Evolutionary conservation across 2,797 vertebrate species (phyloP), one percentile per base, ranked within the genome.

Genomic region (Neoniphon sammara): DNA sequence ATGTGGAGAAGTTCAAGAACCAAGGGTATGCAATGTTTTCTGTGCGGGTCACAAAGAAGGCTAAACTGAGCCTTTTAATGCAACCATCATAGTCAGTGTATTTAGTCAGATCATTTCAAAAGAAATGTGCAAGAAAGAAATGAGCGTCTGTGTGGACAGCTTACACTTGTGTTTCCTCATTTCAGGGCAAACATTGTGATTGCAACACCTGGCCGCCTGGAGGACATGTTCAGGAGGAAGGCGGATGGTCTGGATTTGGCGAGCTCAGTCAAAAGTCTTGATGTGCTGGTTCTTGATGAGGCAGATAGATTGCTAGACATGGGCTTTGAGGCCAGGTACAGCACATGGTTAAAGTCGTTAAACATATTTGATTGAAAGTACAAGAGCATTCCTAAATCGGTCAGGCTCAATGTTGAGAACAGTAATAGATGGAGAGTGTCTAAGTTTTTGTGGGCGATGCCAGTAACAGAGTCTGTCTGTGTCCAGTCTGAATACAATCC

Each of bases 271-370:
- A 95, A 93, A 84, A 91, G 95, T 62, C 94, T 99, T 3, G 98
- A 99, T 0, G 95, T 99, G 10, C 91, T 99, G 80, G 96, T 99
- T 18, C 86, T 99, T n/a, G 98, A 99, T 6, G 98, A 99, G 83
- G 98, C 98, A 0, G 98, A 99, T 86, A 88, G 97, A 31, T 94
- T 99, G 20, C 92, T 99, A 2, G 98, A 98, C 69, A 97, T 99
- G 98, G 98, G 98, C 21, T 99, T 99, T 18, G 96, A 97, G 88
- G 94, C 94, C 49, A 98, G 97, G 97, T 97, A 67, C 15, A 3
- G 15, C 9, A 36, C 2, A 0, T 1, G 15, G n/a, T 25, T 27
- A 62, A n/a, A 46, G 17, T 18, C 5, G 18, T 18, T 0, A 39
- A 5, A 15, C 4, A 44, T 15, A 44, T 44, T 5, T 44, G 42